Evolutionary conservation across 2,888 invertebrate species (phyloP).

Genomic region (Coleophora flavipennella): DNA sequence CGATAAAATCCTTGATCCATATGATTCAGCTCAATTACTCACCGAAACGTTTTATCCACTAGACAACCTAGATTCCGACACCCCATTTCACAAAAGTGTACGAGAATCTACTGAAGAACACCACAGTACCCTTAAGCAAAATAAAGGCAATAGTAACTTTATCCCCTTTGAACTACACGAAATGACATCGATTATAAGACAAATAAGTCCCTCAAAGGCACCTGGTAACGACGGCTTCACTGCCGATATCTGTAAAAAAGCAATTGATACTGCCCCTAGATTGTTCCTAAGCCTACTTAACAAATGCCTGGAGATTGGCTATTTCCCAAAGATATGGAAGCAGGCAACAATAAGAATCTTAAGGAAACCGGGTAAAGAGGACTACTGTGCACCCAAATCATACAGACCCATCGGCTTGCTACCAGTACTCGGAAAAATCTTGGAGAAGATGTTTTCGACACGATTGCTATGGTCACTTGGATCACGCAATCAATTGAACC

Average conservation of each 20-base stretch:
- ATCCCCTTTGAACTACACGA: too few species aligned
- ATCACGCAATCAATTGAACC: neutral
- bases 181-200: neutral
- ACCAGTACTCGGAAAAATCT: slow-evolving; percentile 10
- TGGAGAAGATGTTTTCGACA: slow-evolving; percentile 9
- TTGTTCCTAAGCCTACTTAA: slow-evolving; percentile 5
- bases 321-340: slow-evolving; percentile 12
- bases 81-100: too few species aligned
- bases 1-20: neutral
- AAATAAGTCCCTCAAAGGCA: slow-evolving; percentile 9
- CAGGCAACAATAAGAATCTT: slow-evolving; percentile 5
- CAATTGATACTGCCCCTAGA: neutral
- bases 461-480: slow-evolving; percentile 7
- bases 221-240: slow-evolving; percentile 11
- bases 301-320: slow-evolving; percentile 5
- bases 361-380: slow-evolving; percentile 5
- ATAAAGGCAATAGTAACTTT: too few species aligned
- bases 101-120: too few species aligned
- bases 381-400: slow-evolving; percentile 8
- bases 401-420: slow-evolving; percentile 12
- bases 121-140: too few species aligned
- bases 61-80: slow-evolving; percentile 4
- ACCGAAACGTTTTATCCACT: slow-evolving; percentile 10
- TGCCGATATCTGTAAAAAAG: slow-evolving; percentile 7
- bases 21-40: slow-evolving; percentile 6